A percentile compares a stretch with the other conserved stretches of the same genome.
Evolutionary conservation across 2,797 vertebrate genomes (phyloP).

Genomic region (Lacerta bilineata): DNA sequence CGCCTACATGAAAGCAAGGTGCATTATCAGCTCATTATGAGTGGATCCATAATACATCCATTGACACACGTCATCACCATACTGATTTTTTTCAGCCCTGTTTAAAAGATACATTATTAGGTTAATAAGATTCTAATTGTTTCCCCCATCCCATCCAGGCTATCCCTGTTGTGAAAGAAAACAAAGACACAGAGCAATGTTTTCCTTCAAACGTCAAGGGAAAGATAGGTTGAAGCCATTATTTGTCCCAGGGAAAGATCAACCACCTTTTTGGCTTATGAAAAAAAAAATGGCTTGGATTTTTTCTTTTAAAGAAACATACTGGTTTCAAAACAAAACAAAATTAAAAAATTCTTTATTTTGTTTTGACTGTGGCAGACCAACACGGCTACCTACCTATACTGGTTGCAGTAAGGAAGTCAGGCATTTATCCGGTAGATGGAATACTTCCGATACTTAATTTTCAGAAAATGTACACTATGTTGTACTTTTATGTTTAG

Average conservation of each 20-base stretch:
- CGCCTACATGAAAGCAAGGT: neutral
- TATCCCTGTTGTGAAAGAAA: neutral
- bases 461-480: neutral
- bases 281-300: conserved; percentile 7
- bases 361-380: no score
- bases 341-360: no score
- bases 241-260: conserved; percentile 7
- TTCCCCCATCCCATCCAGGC: neutral
- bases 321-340: neutral
- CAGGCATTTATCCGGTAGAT: neutral
- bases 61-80: neutral
- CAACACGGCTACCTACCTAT: no score
- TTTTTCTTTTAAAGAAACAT: neutral
- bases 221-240: neutral
- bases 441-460: neutral
- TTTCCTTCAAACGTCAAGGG: neutral
- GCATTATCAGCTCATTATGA: neutral
- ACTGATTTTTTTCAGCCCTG: accelerated
- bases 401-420: neutral
- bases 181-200: neutral
- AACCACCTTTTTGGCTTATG: neutral
- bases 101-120: neutral
- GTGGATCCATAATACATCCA: neutral
- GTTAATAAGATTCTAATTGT: conserved; percentile 2
- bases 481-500: neutral